Base-by-base conservation (phyloP, 2,888 invertebrate species). In the Keiferia lycopersicella region DNA sequence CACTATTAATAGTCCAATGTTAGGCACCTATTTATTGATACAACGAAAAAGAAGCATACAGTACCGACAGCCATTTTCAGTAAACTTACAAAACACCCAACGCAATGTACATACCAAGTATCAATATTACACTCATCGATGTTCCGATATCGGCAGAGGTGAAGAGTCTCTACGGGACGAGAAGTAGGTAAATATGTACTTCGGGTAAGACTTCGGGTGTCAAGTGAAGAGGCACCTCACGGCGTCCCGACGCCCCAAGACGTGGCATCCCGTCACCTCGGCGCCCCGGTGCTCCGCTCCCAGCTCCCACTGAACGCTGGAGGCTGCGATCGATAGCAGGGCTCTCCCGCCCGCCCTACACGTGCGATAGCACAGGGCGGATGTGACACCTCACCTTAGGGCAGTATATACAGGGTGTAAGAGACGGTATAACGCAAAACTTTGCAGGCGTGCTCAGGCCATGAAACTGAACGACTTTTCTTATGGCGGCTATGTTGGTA, bases 271-370 rank as follows among this genome's bases (percentile, higher is more conserved):
- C 34, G 34, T 7, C 34, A 10, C 34, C 8, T 16, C n/a, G 45
- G 16, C 45, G 45, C 45, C 45, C 45, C 45, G 45, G 6, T 11
- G 45, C 45, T 14, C 41, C 41, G 7, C 20, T 20, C 51, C 10
- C 30, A 6, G 34, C 11, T 7, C 26, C 34, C 16, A 12, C 12
- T 26, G 56, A 51, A 26, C 41, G 70, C 61, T 61, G 64, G 63
- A 14, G 62, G 64, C 67, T 68, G 65, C 65, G 63, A 66, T 66
- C 34, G 67, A 65, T 67, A 63, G 62, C 50, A 64, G 61, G 48
- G 53, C 22, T 6, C 26, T 60, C 2, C 62, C 61, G 45, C 64
- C 62, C 61, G 45, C 38, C 59, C 53, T n/a, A 48, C n/a, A n/a
- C 39, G 12, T 39, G 8, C 38, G 14, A 12, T 16, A 26, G 1